These are phyloP conservation scores for Heteractis magnifica DNA, from an alignment of 92 coral and sea anemone genomes.

Conservation along the genomic window DNA sequence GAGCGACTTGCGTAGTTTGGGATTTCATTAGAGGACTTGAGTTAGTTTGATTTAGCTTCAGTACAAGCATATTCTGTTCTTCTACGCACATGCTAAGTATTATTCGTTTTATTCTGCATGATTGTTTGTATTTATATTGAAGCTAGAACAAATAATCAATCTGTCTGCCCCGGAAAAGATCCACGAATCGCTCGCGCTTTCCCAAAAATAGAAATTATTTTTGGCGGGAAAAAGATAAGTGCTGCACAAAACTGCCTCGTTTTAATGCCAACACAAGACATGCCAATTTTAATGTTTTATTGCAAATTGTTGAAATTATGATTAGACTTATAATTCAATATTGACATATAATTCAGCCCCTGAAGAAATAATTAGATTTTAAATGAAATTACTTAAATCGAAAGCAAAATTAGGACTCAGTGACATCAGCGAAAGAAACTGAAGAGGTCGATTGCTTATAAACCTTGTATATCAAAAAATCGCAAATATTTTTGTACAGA, in stretches of 20 bases:
- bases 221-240: background rate
- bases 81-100: no score
- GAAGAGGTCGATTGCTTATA: background rate
- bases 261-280: background rate
- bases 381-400: background rate
- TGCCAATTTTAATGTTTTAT: background rate
- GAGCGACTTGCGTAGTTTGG: background rate
- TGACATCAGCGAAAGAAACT: background rate
- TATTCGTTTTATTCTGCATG: background rate
- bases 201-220: background rate
- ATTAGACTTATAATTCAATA: constrained; percentile 6
- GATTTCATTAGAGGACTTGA: no score
- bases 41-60: no score
- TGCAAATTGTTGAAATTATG: background rate
- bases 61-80: no score
- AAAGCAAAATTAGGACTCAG: background rate
- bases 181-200: background rate
- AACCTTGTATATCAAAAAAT: background rate
- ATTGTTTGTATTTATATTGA: background rate
- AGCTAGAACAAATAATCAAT: background rate
- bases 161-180: background rate
- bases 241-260: background rate
- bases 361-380: background rate
- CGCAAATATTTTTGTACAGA: constrained; percentile 9
- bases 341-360: background rate